These are phyloP conservation scores for Galendromus occidentalis DNA, from an alignment of 1,140 invertebrate genomes.

Conservation along the genomic window DNA sequence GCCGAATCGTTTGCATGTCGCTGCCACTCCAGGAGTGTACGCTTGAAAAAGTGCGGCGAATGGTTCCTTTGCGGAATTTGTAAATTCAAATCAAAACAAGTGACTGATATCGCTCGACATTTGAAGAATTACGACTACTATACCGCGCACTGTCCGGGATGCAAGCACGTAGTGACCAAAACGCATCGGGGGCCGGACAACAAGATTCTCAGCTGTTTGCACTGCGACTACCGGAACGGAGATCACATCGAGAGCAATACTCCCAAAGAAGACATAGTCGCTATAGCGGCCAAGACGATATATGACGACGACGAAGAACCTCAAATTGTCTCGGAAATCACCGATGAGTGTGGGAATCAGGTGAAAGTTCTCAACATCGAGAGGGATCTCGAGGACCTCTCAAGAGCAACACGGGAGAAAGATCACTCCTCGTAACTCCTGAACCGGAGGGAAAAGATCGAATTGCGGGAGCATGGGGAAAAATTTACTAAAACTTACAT, in stretches of 20 bases:
- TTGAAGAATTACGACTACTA: background rate
- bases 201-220: conserved; percentile 7
- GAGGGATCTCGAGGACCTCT: conserved; percentile 2
- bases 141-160: background rate
- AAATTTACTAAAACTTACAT: no score
- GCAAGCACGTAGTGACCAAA: background rate
- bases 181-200: conserved; percentile 1
- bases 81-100: background rate
- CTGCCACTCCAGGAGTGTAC: background rate
- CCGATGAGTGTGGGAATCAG: background rate
- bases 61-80: background rate
- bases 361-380: background rate
- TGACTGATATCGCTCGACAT: background rate
- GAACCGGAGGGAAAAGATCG: no score
- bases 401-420: no score
- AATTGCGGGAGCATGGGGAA: no score
- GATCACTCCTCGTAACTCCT: no score
- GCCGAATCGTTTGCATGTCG: background rate
- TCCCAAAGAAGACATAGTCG: background rate
- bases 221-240: background rate
- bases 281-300: background rate
- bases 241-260: background rate
- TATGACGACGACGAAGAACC: conserved; percentile 3
- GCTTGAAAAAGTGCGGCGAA: background rate
- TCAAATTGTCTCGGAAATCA: background rate